phyloP scores from a whole-genome alignment of 2,888 invertebrate genomes.

The Drosophila buzzatii region DNA sequence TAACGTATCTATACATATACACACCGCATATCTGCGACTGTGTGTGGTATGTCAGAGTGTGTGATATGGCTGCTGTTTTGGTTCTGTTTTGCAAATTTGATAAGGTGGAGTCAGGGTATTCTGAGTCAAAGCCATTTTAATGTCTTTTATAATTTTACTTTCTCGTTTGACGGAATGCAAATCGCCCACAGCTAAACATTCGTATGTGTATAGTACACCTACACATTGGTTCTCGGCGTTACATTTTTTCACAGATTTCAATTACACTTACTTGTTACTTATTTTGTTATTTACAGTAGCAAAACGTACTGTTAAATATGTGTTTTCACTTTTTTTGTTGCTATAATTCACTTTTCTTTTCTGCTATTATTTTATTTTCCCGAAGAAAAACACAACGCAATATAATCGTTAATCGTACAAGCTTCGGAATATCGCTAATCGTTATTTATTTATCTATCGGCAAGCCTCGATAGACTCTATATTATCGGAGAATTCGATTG shows the following conservation, averaged over 20 bases:
- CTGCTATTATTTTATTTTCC: slow-evolving; percentile 44
- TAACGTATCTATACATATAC: slow-evolving; percentile 49
- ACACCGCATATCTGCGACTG: slow-evolving; percentile 33
- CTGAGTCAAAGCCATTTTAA: slow-evolving; percentile 34
- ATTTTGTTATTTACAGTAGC: not conserved
- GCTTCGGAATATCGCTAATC: slow-evolving; percentile 29
- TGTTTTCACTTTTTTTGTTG: slow-evolving; percentile 18
- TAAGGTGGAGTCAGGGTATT: slow-evolving; percentile 42
- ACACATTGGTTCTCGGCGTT: slow-evolving; percentile 51
- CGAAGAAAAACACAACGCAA: slow-evolving; percentile 62
- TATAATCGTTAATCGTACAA: slow-evolving; percentile 53
- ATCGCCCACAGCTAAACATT: slow-evolving; percentile 11
- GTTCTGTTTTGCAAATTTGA: slow-evolving; percentile 57
- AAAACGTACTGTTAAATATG: slow-evolving; percentile 8
- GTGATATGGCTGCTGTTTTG: slow-evolving; percentile 55
- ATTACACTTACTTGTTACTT: slow-evolving; percentile 32
- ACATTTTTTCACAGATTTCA: slow-evolving; percentile 16
- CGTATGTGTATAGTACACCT: slow-evolving; percentile 47
- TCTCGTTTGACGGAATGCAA: slow-evolving; percentile 30
- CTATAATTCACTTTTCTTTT: slow-evolving; percentile 21
- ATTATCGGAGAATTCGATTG: not conserved
- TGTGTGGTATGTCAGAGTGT: slow-evolving; percentile 35
- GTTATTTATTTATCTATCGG: slow-evolving; percentile 18
- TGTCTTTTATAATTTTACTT: slow-evolving; percentile 12
- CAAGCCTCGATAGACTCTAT: not conserved